Conservation (phyloP, 1,140 invertebrate species). For the Andrena cerasifolii region DNA sequence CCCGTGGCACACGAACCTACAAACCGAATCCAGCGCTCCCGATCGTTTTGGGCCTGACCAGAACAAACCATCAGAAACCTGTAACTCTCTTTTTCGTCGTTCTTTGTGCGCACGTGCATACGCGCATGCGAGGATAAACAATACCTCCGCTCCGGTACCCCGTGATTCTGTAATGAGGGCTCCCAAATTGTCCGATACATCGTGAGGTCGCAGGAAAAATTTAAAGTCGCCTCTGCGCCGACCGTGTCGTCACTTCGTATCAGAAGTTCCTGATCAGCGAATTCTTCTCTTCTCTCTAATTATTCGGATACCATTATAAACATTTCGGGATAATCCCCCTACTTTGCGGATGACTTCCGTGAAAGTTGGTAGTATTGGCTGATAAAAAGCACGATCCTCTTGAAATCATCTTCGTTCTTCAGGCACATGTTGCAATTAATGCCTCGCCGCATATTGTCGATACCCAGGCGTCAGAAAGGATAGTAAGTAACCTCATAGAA, state of each 20-base stretch:
- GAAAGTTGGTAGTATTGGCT: slow-evolving; percentile 23
- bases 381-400: neutral
- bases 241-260: neutral
- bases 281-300: neutral
- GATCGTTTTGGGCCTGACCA: slow-evolving; percentile 49
- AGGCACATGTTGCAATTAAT: slow-evolving; percentile 1
- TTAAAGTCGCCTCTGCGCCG: slow-evolving; percentile 44
- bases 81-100: slow-evolving; percentile 16
- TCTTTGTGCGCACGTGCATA: slow-evolving; percentile 33
- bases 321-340: slow-evolving; percentile 15
- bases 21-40: slow-evolving; percentile 59
- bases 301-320: slow-evolving; percentile 10
- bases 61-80: slow-evolving; percentile 37
- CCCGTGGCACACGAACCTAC: slow-evolving; percentile 74
- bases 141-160: slow-evolving; percentile 6
- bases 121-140: slow-evolving; percentile 49
- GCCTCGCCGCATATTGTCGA: no score
- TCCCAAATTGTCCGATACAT: slow-evolving; percentile 4
- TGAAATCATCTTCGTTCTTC: neutral
- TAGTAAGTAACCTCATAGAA: no score
- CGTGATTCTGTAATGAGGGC: slow-evolving; percentile 42
- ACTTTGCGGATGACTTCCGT: neutral
- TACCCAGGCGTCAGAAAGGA: no score
- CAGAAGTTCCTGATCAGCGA: no score
- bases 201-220: slow-evolving; percentile 16